Conservation (phyloP, 2,797 vertebrate genomes). For the Meriones psammophilus region DNA sequence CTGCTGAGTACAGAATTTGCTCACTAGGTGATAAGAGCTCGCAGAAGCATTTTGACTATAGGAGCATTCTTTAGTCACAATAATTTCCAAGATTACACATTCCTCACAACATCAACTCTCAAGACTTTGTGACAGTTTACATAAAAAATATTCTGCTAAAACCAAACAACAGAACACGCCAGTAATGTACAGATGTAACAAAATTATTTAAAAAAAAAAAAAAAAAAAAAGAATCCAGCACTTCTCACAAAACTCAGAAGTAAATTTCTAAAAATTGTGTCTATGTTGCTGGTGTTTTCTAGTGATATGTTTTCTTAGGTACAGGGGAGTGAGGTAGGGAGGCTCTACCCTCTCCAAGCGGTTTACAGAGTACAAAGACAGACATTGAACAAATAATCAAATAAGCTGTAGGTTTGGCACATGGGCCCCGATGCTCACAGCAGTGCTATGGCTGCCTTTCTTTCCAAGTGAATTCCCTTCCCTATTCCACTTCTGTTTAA, state of each 20-base stretch:
- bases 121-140: conserved; percentile 6
- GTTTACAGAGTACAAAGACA: conserved; percentile 66
- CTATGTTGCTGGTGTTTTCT: conserved; percentile 44
- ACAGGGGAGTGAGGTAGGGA: not conserved
- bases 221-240: not conserved
- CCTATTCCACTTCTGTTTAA: conserved; percentile 25
- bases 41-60: not conserved
- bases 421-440: conserved; percentile 42
- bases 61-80: not conserved
- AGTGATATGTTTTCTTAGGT: not conserved
- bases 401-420: conserved; percentile 67
- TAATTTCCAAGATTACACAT: not conserved
- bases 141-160: conserved; percentile 31
- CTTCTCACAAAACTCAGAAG: conserved; percentile 13
- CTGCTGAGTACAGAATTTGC: conserved; percentile 11
- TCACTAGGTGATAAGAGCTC: not conserved
- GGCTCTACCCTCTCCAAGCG: conserved; percentile 7
- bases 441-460: conserved; percentile 36
- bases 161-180: not conserved
- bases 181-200: not conserved
- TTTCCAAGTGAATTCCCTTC: conserved; percentile 33
- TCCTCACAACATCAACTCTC: not conserved
- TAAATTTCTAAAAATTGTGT: conserved; percentile 63
- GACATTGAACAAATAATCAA: conserved; percentile 76
- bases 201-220: no score